Evolutionary conservation across 2,797 vertebrate species (phyloP), one percentile per base, ranked within the genome.

Genomic region (Chromis chromis): DNA sequence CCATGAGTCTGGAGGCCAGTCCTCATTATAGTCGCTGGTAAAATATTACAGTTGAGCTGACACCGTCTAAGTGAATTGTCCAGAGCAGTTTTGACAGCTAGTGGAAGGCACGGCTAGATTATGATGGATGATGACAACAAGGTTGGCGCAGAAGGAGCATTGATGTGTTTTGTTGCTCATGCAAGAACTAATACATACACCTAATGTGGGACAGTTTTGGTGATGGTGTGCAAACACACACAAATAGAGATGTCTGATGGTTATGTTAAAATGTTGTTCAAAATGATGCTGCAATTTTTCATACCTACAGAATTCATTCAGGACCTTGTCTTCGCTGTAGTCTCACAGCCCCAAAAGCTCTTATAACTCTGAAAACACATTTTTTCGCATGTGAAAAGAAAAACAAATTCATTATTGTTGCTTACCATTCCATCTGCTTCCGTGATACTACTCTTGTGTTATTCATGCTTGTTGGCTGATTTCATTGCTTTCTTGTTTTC

Each of bases 101-200:
- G 87, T 89, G 86, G 89, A 92, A 91, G 81, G 91, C 86, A 83
- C 78, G 62, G 74, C 85, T 82, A 84, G 88, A 93, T 91, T 91
- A 90, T 91, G 91, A 93, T 91, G 91, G 91, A 93, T 93, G 91
- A 91, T 89, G 91, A 92, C 91, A 92, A 88, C 89, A 87, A 71
- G 87, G 82, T 79, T 76, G 86, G 76, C 86, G 88, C 82, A 79
- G 81, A 64, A 87, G 73, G 73, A 72, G 81, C 83, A 74, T 78
- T 89, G 83, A 92, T 90, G 89, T 90, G 85, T 91, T 89, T 87
- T 90, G 84, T 87, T 85, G 86, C 88, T 86, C 86, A 83, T 86
- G 90, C 87, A 90, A 77, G 83, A 90, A 70, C 86, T 87, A 87
- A 86, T 86, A 85, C 62, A 54, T 83, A 83, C 74, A 86, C 79